These are phyloP conservation scores for Trichoplusia ni DNA, from an alignment of 1,140 invertebrate species.

Conservation along the genomic window DNA sequence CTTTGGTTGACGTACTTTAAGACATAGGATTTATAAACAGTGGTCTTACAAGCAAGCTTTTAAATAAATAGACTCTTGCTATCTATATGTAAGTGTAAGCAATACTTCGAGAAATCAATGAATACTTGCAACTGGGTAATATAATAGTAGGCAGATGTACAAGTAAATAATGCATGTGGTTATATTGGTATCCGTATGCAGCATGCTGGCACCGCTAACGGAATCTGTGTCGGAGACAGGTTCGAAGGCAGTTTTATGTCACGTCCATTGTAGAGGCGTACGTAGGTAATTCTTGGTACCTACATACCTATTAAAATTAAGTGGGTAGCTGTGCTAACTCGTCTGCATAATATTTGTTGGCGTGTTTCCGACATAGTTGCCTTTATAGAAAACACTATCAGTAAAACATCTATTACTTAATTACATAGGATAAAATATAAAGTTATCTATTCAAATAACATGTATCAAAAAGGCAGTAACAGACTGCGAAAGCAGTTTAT, in stretches of 20 bases:
- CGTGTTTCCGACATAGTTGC: background rate
- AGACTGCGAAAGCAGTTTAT: too few species aligned
- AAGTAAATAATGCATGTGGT: slow-evolving; percentile 19
- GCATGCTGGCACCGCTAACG: slow-evolving; percentile 36
- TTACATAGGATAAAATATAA: too few species aligned
- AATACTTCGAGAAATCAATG: background rate
- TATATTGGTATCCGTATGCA: slow-evolving; percentile 24
- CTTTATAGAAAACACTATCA: background rate
- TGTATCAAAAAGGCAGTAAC: too few species aligned
- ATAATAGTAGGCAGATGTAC: slow-evolving; percentile 7
- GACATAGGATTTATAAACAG: too few species aligned
- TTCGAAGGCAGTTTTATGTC: slow-evolving; percentile 39
- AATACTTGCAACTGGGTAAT: background rate
- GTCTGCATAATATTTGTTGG: background rate
- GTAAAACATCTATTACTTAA: too few species aligned
- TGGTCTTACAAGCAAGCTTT: too few species aligned
- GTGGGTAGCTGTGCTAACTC: background rate
- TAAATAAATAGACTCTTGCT: too few species aligned
- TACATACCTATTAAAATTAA: slow-evolving; percentile 24
- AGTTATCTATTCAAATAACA: too few species aligned
- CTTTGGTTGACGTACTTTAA: too few species aligned
- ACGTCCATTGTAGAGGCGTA: slow-evolving; percentile 26
- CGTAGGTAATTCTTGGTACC: slow-evolving; percentile 27
- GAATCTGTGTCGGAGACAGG: slow-evolving; percentile 41
- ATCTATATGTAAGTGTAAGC: too few species aligned